Percentiles rank a stretch among this genome's conserved stretches.
These are phyloP conservation scores for Scolanthus callimorphus DNA, from an alignment of 92 coral and sea anemone genomes.

Conservation along the genomic window DNA sequence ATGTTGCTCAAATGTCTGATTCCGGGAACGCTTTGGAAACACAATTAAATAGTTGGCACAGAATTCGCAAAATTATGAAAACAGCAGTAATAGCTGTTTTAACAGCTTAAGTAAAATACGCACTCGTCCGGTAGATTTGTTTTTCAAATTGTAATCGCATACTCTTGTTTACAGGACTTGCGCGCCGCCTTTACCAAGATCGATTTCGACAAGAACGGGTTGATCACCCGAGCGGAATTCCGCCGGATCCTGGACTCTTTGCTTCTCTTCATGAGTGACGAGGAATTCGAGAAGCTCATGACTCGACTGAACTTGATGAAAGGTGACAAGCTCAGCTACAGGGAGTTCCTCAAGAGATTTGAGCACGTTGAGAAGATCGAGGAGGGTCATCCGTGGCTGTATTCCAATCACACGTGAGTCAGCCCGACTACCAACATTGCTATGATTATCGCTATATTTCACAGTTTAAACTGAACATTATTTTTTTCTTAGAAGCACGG, in stretches of 20 bases:
- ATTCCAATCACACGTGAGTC: constrained; percentile 82
- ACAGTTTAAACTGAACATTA: no score
- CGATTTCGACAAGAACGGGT: constrained; percentile 86
- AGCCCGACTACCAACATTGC: no score
- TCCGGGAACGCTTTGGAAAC: no score
- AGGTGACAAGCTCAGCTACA: constrained; percentile 84
- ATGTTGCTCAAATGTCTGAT: no score
- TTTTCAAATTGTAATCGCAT: no score
- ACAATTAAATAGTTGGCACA: no score
- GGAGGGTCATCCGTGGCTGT: constrained; percentile 95
- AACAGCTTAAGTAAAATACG: no score
- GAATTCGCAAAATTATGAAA: no score
- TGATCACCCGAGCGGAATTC: constrained; percentile 76
- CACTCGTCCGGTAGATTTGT: no score
- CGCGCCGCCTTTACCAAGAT: constrained; percentile 93
- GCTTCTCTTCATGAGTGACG: constrained; percentile 77
- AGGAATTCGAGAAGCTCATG: constrained; percentile 91
- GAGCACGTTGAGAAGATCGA: constrained; percentile 83
- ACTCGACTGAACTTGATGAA: constrained; percentile 56
- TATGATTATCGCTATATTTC: no score
- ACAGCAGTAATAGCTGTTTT: no score
- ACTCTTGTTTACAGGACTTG: constrained; percentile 71
- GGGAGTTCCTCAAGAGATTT: constrained; percentile 84
- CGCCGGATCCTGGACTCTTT: constrained; percentile 88
- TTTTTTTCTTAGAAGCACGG: no score